phyloP scores from a whole-genome alignment of 1,140 invertebrate species.

The Pseudomyrmex flavicornis region DNA sequence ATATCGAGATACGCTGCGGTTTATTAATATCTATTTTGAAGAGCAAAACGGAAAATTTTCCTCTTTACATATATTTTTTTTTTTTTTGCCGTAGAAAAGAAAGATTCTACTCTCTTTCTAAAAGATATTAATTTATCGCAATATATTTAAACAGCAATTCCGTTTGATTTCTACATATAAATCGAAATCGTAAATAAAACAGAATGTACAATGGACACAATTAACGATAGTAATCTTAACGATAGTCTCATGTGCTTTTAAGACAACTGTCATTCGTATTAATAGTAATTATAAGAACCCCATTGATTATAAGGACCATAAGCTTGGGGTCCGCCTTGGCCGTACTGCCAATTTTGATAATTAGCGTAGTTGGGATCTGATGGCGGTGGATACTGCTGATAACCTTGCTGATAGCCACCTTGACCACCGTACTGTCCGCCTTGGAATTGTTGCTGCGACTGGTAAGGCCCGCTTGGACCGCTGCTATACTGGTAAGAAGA shows the following conservation, averaged over 20 bases:
- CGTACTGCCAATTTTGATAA: constrained; percentile 90
- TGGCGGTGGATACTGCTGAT: constrained; percentile 87
- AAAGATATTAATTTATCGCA: neutral
- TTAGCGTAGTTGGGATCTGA: constrained; percentile 86
- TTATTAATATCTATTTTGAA: no score
- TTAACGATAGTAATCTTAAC: constrained; percentile 41
- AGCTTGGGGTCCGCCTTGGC: constrained; percentile 86
- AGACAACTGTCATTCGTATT: constrained; percentile 61
- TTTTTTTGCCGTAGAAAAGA: no score
- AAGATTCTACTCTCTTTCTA: no score
- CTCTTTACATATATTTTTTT: no score
- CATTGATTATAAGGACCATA: constrained; percentile 89
- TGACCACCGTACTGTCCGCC: constrained; percentile 85
- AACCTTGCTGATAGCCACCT: constrained; percentile 86
- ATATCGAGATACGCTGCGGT: constrained; percentile 46
- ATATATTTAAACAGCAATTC: constrained; percentile 54
- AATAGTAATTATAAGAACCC: constrained; percentile 87
- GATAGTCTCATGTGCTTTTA: constrained; percentile 32
- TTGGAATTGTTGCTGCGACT: constrained; percentile 84
- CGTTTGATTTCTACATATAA: constrained; percentile 16
- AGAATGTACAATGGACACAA: constrained; percentile 70
- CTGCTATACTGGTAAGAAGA: constrained; percentile 86
- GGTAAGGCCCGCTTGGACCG: constrained; percentile 81
- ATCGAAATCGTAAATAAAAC: constrained; percentile 61
- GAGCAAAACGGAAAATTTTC: no score